Evolutionary conservation across 35 echinoderm and acorn worm genomes (phyloP), one percentile per base, ranked within the genome.

Genomic region (Stichopus chloronotus): DNA sequence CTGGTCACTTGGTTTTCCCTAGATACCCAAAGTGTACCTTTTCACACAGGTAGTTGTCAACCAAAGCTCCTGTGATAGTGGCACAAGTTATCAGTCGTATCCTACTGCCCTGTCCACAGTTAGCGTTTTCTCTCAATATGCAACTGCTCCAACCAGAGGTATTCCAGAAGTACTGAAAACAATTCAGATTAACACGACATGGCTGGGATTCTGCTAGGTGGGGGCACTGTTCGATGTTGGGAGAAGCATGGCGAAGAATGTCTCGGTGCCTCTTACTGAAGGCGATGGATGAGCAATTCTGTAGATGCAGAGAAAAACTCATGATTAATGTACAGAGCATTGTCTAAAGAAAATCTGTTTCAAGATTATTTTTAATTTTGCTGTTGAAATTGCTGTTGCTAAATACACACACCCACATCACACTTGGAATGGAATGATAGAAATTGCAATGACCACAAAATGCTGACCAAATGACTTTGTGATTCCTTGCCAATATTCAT

Each of bases 131-230:
- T 24, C 84, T 63, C 78, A 98, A 87, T 17, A 90, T 79, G 79
- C 97, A 98, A 7, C 94, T 83, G 56, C 97, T 92, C 93, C 93
- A 96, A 9, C 79, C 71, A 0, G 93, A 93, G 5, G 87, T 57
- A 59, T 94, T 98, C 97, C 97, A 98, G 25, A 24, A 63, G 61
- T 98, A 93, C 78, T 90, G 83, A 21, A 93, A 93, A 71, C 96
- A 97, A 76, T 93, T 91, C 58, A 93, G 91, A 10, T 92, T 92
- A 13, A 93, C 9, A 13, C 86, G 77, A 55, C 96, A 97, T 22
- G 88, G 96, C 80, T 97, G 91, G 5, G 76, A 63, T 56, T 95
- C 92, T 7, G 78, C 91, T 52, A 93, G 22, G 5, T 90, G 68
- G 5, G 91, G 63, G 69, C 83, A 79, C 2, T 14, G 90, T 14